Conservation (phyloP, 2,113 vertebrate species). For the Erythrocercus mccallii region DNA sequence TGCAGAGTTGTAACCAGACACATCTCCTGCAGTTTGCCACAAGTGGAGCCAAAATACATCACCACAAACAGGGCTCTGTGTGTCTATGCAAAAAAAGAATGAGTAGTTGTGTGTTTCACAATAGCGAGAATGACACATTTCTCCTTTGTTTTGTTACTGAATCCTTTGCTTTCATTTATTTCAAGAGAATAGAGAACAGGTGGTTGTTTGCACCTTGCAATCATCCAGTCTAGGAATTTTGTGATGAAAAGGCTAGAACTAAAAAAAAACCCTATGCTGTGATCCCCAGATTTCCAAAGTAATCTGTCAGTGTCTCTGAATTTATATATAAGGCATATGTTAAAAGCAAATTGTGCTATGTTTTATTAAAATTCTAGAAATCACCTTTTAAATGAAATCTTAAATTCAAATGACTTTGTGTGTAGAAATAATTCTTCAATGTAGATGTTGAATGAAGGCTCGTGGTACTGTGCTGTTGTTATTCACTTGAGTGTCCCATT, state of each 20-base stretch:
- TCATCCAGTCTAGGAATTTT: neutral
- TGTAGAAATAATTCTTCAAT: neutral
- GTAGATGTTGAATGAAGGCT: neutral
- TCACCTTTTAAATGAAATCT: neutral
- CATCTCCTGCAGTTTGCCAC: neutral
- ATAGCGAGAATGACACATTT: neutral
- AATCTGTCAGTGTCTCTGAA: neutral
- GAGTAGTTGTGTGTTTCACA: neutral
- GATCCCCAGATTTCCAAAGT: neutral
- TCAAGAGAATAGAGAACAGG: neutral
- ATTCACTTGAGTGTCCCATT: neutral
- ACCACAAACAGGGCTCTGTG: fast-evolving
- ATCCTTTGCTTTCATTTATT: neutral
- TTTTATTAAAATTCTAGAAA: neutral
- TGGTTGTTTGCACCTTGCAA: neutral
- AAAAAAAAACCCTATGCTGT: neutral
- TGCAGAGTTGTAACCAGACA: neutral
- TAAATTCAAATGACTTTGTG: neutral
- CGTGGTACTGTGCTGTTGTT: neutral
- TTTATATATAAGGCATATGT: neutral
- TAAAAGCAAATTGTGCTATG: neutral
- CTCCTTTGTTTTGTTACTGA: neutral
- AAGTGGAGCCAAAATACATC: neutral
- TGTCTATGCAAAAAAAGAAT: neutral
- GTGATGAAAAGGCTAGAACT: neutral